Evolutionary conservation across 2,888 invertebrate species (phyloP), one percentile per base, ranked within the genome.

Genomic region (Seira ritae): DNA sequence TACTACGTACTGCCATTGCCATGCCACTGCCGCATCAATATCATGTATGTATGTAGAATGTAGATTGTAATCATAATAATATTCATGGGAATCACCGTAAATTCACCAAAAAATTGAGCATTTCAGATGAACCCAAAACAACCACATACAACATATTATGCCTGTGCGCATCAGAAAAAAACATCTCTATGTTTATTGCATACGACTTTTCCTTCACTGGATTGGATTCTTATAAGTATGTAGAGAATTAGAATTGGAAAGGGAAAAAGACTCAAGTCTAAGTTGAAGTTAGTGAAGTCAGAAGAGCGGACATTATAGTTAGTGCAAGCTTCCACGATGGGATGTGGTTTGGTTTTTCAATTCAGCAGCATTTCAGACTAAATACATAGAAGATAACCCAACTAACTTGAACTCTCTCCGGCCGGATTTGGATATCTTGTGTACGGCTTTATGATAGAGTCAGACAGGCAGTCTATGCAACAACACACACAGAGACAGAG

Each of bases 1-100:
- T n/a, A 3, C 60, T n/a, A n/a, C 8, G 10, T 60, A 17, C 60
- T n/a, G n/a, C n/a, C n/a, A n/a, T n/a, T n/a, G n/a, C n/a, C n/a
- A n/a, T n/a, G n/a, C n/a, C n/a, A n/a, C n/a, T n/a, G n/a, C n/a
- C 60, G 60, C 60, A 60, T 60, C n/a, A n/a, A n/a, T n/a, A n/a
- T n/a, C n/a, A n/a, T n/a, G n/a, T n/a, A n/a, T n/a, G n/a, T n/a
- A n/a, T n/a, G n/a, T n/a, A n/a, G n/a, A n/a, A 60, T 60, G 60
- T 60, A 10, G 60, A 60, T 60, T 60, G 3, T 60, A 60, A 60
- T 60, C 60, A 60, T 60, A 10, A 60, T 60, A 60, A 60, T 60
- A 60, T 60, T 60, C 60, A 60, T 60, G n/a, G 60, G 60, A 60
- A 60, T 60, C 60, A 60, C n/a, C 60, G 60, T 60, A 60, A 60